Evolutionary conservation across 2,888 invertebrate genomes (phyloP).

Genomic region (Aphodius granarius): DNA sequence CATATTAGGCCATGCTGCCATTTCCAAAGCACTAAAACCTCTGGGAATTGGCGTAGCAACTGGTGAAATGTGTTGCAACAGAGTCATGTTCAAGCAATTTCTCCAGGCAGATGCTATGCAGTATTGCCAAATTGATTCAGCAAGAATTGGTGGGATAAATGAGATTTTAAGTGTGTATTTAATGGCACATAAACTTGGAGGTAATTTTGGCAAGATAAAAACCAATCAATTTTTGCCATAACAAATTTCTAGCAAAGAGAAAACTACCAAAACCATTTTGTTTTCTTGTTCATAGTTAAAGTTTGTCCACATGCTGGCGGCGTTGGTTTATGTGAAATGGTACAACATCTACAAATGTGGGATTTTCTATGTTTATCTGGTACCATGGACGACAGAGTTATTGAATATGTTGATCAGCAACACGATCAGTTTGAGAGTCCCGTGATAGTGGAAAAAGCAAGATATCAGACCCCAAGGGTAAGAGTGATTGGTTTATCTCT

Average conservation of each 20-base stretch:
- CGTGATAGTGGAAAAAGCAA: slow-evolving; percentile 67
- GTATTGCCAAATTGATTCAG: slow-evolving; percentile 89
- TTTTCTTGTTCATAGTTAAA: slow-evolving; percentile 69
- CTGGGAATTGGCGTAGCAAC: slow-evolving; percentile 84
- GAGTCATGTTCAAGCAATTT: slow-evolving; percentile 91
- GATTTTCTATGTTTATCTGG: slow-evolving; percentile 78
- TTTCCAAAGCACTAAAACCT: slow-evolving; percentile 73
- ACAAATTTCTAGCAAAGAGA: not conserved
- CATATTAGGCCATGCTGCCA: slow-evolving; percentile 80
- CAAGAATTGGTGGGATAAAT: slow-evolving; percentile 84
- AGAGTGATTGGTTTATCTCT: too few species aligned
- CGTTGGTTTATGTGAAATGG: slow-evolving; percentile 91
- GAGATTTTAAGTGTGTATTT: slow-evolving; percentile 86
- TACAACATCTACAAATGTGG: slow-evolving; percentile 89
- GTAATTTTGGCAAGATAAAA: slow-evolving; percentile 51
- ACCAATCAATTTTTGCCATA: not conserved
- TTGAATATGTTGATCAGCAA: slow-evolving; percentile 89
- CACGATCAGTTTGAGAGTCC: slow-evolving; percentile 86
- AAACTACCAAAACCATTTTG: not conserved
- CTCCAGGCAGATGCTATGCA: slow-evolving; percentile 78
- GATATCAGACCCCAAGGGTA: slow-evolving; percentile 77
- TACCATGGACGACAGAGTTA: slow-evolving; percentile 69
- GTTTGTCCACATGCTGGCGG: slow-evolving; percentile 96
- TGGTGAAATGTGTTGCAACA: slow-evolving; percentile 90
- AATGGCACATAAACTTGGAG: slow-evolving; percentile 83